Evolutionary conservation across 2,888 invertebrate species (phyloP).

Genomic region (Neuroscelio doddi): DNA sequence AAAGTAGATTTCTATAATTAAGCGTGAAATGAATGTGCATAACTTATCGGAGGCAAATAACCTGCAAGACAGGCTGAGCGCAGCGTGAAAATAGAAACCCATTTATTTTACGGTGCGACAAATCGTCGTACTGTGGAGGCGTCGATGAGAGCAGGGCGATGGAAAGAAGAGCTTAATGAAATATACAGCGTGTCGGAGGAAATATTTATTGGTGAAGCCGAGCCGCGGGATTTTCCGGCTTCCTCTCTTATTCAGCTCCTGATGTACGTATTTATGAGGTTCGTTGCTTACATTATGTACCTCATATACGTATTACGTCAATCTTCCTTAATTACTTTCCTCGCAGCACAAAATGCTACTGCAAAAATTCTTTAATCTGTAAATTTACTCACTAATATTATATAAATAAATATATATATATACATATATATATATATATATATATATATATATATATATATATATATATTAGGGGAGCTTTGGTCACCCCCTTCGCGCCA

Average conservation of each 20-base stretch:
- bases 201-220: conserved; percentile 41
- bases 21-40: conserved; percentile 43
- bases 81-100: conserved; percentile 43
- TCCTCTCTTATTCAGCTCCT: conserved; percentile 31
- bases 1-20: conserved; percentile 31
- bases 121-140: conserved; percentile 43
- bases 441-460: no score
- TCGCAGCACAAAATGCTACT: no score
- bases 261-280: conserved; percentile 34
- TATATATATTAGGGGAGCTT: no score
- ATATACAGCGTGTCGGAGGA: conserved; percentile 44
- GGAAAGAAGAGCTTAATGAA: conserved; percentile 47
- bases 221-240: conserved; percentile 39
- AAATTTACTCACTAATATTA: no score
- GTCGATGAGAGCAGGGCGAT: conserved; percentile 43
- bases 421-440: no score
- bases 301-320: no score
- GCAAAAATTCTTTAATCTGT: no score
- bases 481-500: no score
- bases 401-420: no score
- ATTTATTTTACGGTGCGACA: conserved; percentile 43
- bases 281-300: conserved; percentile 33
- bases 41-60: conserved; percentile 40
- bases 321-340: no score
- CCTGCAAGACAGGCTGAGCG: conserved; percentile 24